Evolutionary conservation across 2,888 invertebrate species (phyloP).

Genomic region (Pilophorus perplexus): DNA sequence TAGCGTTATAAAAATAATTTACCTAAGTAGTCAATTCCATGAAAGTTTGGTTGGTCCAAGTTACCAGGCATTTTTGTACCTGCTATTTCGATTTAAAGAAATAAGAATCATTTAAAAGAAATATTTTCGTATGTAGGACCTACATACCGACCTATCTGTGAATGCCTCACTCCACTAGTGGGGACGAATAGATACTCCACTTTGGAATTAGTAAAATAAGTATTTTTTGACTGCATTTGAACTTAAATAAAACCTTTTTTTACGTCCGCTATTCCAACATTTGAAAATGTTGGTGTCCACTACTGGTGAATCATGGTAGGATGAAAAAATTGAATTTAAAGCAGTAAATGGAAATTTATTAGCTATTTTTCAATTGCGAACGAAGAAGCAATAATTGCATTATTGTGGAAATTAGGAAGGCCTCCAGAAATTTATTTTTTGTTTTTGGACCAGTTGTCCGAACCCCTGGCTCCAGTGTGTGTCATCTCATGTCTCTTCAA

Average conservation of each 20-base stretch:
- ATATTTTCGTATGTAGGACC: too few relatives aligned
- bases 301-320: too few relatives aligned
- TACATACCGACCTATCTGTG: neutral
- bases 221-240: neutral
- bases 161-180: neutral
- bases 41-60: neutral
- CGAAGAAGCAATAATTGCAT: neutral
- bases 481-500: too few relatives aligned
- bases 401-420: neutral
- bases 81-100: neutral
- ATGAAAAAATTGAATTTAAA: too few relatives aligned
- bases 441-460: neutral
- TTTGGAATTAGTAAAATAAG: neutral
- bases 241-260: neutral
- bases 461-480: too few relatives aligned
- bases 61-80: too few relatives aligned
- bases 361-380: neutral
- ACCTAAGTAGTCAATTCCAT: neutral
- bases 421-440: neutral
- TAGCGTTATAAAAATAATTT: neutral
- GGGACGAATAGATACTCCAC: neutral
- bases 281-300: neutral
- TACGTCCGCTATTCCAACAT: too few relatives aligned
- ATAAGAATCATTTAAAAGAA: too few relatives aligned
- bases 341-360: too few relatives aligned